Evolutionary conservation across 2,888 invertebrate genomes (phyloP).

Genomic region (Craniophora ligustri): DNA sequence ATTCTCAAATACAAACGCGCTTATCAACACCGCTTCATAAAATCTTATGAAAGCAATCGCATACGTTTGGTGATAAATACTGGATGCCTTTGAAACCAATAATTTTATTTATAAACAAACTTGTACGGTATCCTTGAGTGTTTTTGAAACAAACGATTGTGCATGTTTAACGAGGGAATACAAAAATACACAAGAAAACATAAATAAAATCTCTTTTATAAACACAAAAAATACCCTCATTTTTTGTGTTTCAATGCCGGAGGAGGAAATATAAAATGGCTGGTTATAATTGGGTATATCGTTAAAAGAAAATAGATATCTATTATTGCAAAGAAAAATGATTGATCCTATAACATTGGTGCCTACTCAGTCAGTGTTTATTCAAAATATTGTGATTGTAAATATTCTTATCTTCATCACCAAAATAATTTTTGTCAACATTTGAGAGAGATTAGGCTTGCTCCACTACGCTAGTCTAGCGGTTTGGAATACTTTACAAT

Average conservation of each 20-base stretch:
- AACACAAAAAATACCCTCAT: no score
- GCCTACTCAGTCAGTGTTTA: no score
- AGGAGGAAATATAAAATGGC: constrained; percentile 2
- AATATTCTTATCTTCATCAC: no score
- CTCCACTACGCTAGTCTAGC: no score
- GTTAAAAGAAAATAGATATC: no score
- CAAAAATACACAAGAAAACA: constrained; percentile 1
- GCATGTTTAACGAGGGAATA: constrained; percentile 26
- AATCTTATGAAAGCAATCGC: constrained; percentile 34
- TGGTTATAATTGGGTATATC: constrained; percentile 30
- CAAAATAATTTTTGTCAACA: no score
- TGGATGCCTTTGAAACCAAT: constrained; percentile 25
- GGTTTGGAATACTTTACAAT: no score
- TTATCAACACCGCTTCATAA: constrained; percentile 30
- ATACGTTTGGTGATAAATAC: constrained; percentile 29
- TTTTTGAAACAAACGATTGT: constrained; percentile 22
- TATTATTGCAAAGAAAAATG: no score
- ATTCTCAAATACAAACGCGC: constrained; percentile 17
- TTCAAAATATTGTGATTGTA: no score
- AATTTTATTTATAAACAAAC: constrained; percentile 43
- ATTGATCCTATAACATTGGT: no score
- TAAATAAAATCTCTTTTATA: no score
- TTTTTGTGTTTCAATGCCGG: constrained; percentile 3
- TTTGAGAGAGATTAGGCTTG: no score
- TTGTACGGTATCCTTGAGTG: constrained; percentile 27